Conservation (phyloP, 2,888 invertebrate genomes). For the Criorhina ranunculi region DNA sequence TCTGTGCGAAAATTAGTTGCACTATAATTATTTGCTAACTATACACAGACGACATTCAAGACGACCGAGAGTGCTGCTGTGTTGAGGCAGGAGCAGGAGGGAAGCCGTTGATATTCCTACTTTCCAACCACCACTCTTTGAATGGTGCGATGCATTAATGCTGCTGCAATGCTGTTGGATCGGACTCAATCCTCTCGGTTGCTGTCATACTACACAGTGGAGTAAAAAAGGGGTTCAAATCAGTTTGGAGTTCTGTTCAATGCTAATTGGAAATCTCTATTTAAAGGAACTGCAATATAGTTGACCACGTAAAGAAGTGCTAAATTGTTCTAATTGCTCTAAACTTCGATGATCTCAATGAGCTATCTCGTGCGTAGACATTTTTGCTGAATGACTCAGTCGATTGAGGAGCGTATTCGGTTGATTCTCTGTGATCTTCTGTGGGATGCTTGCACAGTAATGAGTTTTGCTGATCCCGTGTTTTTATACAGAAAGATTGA, state of each 20-base stretch:
- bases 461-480: no score
- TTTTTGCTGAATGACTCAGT: no score
- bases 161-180: slow-evolving; percentile 42
- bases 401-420: no score
- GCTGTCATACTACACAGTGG: slow-evolving; percentile 49
- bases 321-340: no score
- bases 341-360: no score
- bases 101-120: slow-evolving; percentile 33
- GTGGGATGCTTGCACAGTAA: no score
- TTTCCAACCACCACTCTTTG: slow-evolving; percentile 51
- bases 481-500: no score
- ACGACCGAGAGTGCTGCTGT: slow-evolving; percentile 5
- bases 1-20: slow-evolving; percentile 62
- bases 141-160: slow-evolving; percentile 51
- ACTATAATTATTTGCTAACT: slow-evolving; percentile 64
- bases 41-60: slow-evolving; percentile 45
- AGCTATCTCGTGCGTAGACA: no score
- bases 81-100: slow-evolving; percentile 13
- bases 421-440: no score
- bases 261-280: not conserved
- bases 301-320: no score
- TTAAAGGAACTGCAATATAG: no score
- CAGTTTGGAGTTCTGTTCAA: no score
- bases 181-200: slow-evolving; percentile 17
- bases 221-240: slow-evolving; percentile 29